A percentile compares a stretch with the other conserved stretches of the same genome.
phyloP scores from a whole-genome alignment of 1,140 invertebrate species.

The Drosophila nebulosa region DNA sequence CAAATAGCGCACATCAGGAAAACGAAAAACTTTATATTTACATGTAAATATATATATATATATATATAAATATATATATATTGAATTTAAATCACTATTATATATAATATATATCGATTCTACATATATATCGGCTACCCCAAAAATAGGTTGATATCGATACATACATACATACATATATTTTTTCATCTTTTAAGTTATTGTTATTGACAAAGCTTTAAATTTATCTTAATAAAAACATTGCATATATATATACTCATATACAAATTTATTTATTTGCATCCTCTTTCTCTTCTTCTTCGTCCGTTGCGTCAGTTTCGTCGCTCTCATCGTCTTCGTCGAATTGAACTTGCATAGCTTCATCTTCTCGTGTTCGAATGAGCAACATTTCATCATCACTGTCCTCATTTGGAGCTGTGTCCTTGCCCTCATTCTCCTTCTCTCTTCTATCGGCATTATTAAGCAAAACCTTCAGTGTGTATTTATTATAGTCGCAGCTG shows the following conservation, averaged over 20 bases:
- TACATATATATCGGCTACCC: conserved; percentile 43
- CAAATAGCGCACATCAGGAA: conserved; percentile 53
- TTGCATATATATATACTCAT: conserved; percentile 24
- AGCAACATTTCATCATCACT: conserved; percentile 68
- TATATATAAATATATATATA: conserved; percentile 70
- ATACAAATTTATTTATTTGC: conserved; percentile 8
- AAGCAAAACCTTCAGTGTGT: conserved; percentile 86
- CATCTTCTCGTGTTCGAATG: conserved; percentile 38
- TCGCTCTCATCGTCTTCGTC: conserved; percentile 48
- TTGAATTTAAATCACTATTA: conserved; percentile 24
- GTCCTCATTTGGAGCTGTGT: conserved; percentile 13
- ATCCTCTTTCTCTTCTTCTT: conserved; percentile 30
- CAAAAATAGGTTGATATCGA: conserved; percentile 37
- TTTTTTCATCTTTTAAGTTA: conserved; percentile 46
- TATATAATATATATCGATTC: conserved; percentile 37
- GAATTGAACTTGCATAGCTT: conserved; percentile 30
- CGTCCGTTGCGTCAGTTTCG: conserved; percentile 35
- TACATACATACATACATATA: conserved; percentile 47
- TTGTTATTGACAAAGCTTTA: conserved; percentile 58
- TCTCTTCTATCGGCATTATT: conserved; percentile 82
- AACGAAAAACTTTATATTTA: conserved; percentile 60
- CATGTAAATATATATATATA: conserved; percentile 72
- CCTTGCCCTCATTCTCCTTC: conserved; percentile 9
- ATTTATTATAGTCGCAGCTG: conserved; percentile 92
- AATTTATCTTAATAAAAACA: conserved; percentile 54